A percentile compares a stretch with the other conserved stretches of the same genome.
Conservation (phyloP, 2,113 vertebrate species). For the Saccopteryx leptura region DNA sequence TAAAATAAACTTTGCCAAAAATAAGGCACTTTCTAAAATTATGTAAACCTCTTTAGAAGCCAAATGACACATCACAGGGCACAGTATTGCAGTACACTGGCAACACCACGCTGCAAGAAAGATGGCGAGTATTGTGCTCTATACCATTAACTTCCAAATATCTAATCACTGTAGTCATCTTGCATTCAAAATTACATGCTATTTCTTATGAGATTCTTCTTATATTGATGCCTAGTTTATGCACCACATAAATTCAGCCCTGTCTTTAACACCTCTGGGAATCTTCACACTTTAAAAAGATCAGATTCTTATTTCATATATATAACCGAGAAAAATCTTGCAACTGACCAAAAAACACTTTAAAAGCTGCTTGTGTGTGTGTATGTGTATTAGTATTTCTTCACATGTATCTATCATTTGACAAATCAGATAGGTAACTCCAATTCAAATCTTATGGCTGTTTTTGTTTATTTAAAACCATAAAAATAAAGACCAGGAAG, state of each 20-base stretch:
- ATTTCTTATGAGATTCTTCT: slow-evolving; percentile 79
- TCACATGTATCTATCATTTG: slow-evolving; percentile 28
- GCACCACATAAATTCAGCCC: slow-evolving; percentile 72
- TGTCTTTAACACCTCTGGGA: slow-evolving; percentile 78
- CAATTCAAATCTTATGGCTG: slow-evolving; percentile 72
- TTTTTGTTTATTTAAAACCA: slow-evolving; percentile 84
- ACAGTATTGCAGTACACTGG: slow-evolving; percentile 70
- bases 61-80: slow-evolving; percentile 85
- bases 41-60: slow-evolving; percentile 85
- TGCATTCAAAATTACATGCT: slow-evolving; percentile 70
- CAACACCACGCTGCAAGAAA: slow-evolving; percentile 67
- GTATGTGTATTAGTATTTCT: slow-evolving; percentile 71
- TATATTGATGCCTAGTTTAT: slow-evolving; percentile 80
- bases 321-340: slow-evolving; percentile 69
- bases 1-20: slow-evolving; percentile 91
- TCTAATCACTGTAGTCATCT: slow-evolving; percentile 78
- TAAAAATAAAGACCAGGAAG: slow-evolving; percentile 85
- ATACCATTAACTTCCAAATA: slow-evolving; percentile 83
- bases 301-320: slow-evolving; percentile 61
- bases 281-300: slow-evolving; percentile 77
- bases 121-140: slow-evolving; percentile 71
- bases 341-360: slow-evolving; percentile 72
- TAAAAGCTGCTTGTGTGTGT: slow-evolving; percentile 29
- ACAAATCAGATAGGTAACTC: slow-evolving; percentile 73
- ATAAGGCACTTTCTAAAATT: slow-evolving; percentile 89